Percentiles rank a stretch among this genome's conserved stretches.
Evolutionary conservation across 2,797 vertebrate species (phyloP).

Genomic region (Lithobates pipiens): DNA sequence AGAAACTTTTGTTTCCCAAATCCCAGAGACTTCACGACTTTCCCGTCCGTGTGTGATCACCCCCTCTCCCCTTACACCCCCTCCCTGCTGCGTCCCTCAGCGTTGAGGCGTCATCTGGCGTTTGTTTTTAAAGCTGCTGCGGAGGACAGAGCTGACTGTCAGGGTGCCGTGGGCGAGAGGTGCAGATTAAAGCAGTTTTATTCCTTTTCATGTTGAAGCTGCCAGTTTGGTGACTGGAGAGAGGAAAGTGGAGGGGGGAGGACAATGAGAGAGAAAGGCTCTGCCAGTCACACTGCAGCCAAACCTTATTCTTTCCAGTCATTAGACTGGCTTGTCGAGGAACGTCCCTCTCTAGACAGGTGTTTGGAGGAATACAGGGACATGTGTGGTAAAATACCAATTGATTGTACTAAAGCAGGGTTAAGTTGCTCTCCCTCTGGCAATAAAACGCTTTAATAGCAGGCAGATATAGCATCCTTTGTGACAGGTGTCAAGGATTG

Average conservation of each 20-base stretch:
- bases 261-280: constrained; percentile 23
- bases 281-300: constrained; percentile 43
- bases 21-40: constrained; percentile 15
- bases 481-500: constrained; percentile 3
- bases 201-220: constrained; percentile 92
- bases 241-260: constrained; percentile 27
- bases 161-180: constrained; percentile 88
- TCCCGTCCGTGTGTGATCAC: constrained; percentile 39
- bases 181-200: constrained; percentile 91
- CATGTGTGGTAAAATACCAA: constrained; percentile 11
- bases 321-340: not conserved
- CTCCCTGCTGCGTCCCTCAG: constrained; percentile 46
- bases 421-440: not conserved
- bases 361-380: constrained; percentile 28
- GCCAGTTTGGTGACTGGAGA: constrained; percentile 83
- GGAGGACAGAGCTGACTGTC: constrained; percentile 73
- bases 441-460: constrained; percentile 20
- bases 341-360: not conserved
- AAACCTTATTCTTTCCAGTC: constrained; percentile 32
- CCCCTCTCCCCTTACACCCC: constrained; percentile 61
- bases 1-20: constrained; percentile 42
- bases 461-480: not conserved
- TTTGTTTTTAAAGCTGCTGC: constrained; percentile 61
- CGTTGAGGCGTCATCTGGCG: constrained; percentile 60
- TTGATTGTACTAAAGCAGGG: constrained; percentile 1